phyloP scores from a whole-genome alignment of 2,113 vertebrate species.

The Hepsetus odoe region DNA sequence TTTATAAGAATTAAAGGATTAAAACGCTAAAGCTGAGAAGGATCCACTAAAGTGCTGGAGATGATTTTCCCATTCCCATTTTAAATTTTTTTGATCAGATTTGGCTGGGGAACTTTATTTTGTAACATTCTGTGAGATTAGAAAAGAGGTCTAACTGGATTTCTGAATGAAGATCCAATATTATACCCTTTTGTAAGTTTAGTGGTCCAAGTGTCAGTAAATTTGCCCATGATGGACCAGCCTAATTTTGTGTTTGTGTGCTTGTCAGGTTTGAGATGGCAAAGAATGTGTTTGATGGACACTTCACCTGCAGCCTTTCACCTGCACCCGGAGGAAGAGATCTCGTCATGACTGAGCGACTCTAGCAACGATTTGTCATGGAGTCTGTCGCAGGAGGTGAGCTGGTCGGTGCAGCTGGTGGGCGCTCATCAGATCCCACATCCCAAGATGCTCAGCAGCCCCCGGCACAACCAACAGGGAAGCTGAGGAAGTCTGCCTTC shows the following conservation, averaged over 20 bases:
- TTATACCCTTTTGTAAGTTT: no score
- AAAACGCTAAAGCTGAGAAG: no score
- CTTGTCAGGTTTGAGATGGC: conserved; percentile 46
- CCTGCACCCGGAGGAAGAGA: neutral
- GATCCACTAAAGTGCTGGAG: no score
- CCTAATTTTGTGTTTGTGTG: neutral
- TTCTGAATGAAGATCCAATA: no score
- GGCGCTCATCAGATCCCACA: conserved; percentile 55
- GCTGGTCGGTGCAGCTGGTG: conserved; percentile 60
- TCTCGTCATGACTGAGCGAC: conserved; percentile 13
- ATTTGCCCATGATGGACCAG: no score
- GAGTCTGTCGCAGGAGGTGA: conserved; percentile 71
- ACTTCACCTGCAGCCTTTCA: neutral
- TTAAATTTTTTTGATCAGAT: no score
- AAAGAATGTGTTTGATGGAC: neutral
- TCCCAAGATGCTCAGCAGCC: conserved; percentile 62
- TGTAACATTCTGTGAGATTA: no score
- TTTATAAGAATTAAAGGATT: no score
- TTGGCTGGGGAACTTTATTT: no score
- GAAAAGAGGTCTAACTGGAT: no score
- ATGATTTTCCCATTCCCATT: no score
- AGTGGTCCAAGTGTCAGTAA: no score
- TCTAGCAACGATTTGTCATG: conserved; percentile 70
- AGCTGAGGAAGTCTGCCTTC: conserved; percentile 88
- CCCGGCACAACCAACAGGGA: conserved; percentile 78